A percentile compares a stretch with the other conserved stretches of the same genome.
Evolutionary conservation across 2,113 vertebrate genomes (phyloP).

Genomic region (Neoarius graeffei): DNA sequence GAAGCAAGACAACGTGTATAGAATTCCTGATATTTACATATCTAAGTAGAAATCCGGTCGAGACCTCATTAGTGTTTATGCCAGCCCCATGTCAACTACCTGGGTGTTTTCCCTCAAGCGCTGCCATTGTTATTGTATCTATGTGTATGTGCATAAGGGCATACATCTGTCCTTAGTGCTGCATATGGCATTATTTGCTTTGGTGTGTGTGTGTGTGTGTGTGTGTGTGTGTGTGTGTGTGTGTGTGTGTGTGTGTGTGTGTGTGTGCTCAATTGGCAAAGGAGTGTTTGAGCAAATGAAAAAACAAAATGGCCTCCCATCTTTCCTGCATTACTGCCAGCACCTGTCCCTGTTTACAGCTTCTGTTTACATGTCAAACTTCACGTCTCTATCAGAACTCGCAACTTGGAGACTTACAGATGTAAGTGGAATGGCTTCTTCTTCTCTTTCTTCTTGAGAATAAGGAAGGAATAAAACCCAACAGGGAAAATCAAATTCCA

Average conservation of each 20-base stretch:
- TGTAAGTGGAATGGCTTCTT: background rate
- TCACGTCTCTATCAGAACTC: slow-evolving; percentile 28
- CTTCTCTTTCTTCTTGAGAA: background rate
- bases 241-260: slow-evolving; percentile 4
- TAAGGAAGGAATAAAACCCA: background rate
- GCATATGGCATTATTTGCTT: slow-evolving; percentile 28
- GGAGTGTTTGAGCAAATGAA: slow-evolving; percentile 35
- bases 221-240: background rate
- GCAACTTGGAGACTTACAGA: background rate
- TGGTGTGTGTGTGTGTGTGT: background rate
- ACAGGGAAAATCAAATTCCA: too few species aligned
- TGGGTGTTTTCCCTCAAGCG: slow-evolving; percentile 17
- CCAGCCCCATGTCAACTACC: slow-evolving; percentile 24
- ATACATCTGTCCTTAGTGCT: background rate
- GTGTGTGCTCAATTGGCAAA: slow-evolving; percentile 25
- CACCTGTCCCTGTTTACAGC: slow-evolving; percentile 46
- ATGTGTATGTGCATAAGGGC: background rate
- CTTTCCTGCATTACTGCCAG: slow-evolving; percentile 43
- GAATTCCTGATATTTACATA: slow-evolving; percentile 57
- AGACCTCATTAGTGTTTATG: slow-evolving; percentile 42
- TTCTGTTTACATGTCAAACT: slow-evolving; percentile 43
- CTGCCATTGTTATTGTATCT: slow-evolving; percentile 11
- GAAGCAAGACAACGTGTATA: slow-evolving; percentile 40
- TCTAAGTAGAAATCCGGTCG: slow-evolving; percentile 43
- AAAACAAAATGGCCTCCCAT: slow-evolving; percentile 44